Conservation (phyloP, 1,140 invertebrate species). For the Pogonus chalceus region DNA sequence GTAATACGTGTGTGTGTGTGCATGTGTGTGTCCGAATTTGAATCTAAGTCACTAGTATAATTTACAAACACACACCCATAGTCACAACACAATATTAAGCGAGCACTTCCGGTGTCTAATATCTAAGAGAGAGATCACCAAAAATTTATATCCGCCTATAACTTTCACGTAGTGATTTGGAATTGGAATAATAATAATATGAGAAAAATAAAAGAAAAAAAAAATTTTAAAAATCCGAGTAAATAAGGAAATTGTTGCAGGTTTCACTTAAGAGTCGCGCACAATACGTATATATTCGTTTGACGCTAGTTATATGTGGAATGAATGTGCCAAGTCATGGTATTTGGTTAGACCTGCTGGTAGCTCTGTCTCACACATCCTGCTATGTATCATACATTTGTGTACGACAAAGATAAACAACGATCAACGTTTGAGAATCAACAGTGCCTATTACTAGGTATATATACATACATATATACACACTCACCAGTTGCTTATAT, state of each 20-base stretch:
- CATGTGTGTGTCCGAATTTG: background rate
- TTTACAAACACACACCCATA: background rate
- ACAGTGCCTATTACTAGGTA: no score
- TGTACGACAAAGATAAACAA: background rate
- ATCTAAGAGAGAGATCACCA: background rate
- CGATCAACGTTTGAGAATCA: no score
- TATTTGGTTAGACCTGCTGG: background rate
- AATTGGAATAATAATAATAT: no score
- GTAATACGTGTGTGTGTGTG: no score
- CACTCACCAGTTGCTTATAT: no score
- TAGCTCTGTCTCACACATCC: background rate
- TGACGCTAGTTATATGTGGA: slow-evolving; percentile 3
- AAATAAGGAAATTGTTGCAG: background rate
- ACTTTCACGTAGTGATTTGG: no score
- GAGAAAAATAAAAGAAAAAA: no score
- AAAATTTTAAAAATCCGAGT: no score
- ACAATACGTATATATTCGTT: background rate
- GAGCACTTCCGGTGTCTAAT: background rate
- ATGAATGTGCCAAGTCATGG: background rate
- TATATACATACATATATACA: background rate
- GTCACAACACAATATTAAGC: background rate
- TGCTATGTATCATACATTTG: background rate
- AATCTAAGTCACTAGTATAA: background rate
- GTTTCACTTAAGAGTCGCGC: background rate
- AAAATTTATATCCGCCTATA: background rate